Evolutionary conservation across 2,888 invertebrate genomes (phyloP), one percentile per base, ranked within the genome.

Genomic region (Euzetes globulus): DNA sequence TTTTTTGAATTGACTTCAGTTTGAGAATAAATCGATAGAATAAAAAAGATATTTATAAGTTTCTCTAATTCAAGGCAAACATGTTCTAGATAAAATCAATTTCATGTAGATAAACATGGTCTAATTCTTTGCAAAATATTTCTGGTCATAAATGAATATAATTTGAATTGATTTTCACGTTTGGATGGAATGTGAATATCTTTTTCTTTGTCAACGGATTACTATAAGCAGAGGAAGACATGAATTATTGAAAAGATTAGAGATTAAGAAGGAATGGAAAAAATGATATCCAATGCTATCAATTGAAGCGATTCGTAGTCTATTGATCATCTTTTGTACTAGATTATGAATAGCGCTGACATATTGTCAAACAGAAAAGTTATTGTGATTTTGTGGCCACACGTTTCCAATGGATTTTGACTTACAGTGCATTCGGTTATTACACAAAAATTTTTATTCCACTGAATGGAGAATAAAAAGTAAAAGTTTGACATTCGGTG

Each of bases 281-380:
- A 68, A 41, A n/a, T 47, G 19, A 65, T 33, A 9, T 19, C 15
- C 37, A 19, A 37, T 65, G 27, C 19, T 33, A 2, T 0, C 1
- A 15, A 27, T 58, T 27, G n/a, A n/a, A 37, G 19, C 63, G 9
- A 19, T 37, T 19, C 6, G 7, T 65, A 37, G 37, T 65, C 63
- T 65, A 65, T 65, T 37, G 63, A 65, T 37, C 37, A 65, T 65
- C 63, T 37, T 41, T 65, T 37, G 37, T 45, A 25, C 7, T 25
- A 7, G 15, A 47, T 41, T 19, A 70, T 47, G 17, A 27, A 70
- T 19, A 47, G 25, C 70, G 17, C 47, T 70, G 70, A 70, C 70
- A 70, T 70, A 70, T 70, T 70, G 70, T 70, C 70, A 70, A 70
- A 70, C 70, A 70, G 22, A 70, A 33, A 47, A 70, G 70, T 70